Evolutionary conservation across 2,113 vertebrate species (phyloP), one percentile per base, ranked within the genome.

Genomic region (Nyctereutes procyonoides): DNA sequence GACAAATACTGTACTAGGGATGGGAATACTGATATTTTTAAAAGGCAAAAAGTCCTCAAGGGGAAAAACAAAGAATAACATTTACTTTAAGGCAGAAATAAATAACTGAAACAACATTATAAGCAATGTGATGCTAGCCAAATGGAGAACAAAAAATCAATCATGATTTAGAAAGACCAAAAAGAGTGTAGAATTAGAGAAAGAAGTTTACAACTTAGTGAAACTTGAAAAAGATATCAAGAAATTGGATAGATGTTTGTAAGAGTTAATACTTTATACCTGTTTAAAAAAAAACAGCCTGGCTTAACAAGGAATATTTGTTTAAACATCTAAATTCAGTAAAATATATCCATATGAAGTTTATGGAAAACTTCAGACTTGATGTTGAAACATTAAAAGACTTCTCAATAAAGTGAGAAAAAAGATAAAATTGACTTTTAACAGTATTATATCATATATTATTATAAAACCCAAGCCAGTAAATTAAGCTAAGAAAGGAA

Each of bases 31-130:
- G 22, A 43, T 62, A 77, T 87, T 55, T 69, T 51, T 51, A 55
- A 63, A 74, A 76, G 24, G 53, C 26, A 87, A 81, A 95, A 76
- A 35, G 79, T 85, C 30, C 26, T 92, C 12, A 38, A 77, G 32
- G 15, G 56, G 20, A 82, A 53, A 93, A 55, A 91, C 17, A 79
- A 96, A 96, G 65, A 93, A 81, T 56, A 95, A 56, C 51, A 89
- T 92, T 88, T 95, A 88, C 30, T 56, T 81, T 88, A 93, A 93
- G 35, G 43, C 22, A 94, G 30, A 97, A 96, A 76, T 95, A 88
- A 93, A 81, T 86, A 95, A 86, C 53, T 55, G 58, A 92, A 91
- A 71, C 20, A 88, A 81, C 80, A 65, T 85, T 92, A 85, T 76
- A 88, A 69, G 60, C 22, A 90, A 22, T 60, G 6, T 80, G 51